Conservation (phyloP, 2,797 vertebrate species). For the Spinus olivaceus region DNA sequence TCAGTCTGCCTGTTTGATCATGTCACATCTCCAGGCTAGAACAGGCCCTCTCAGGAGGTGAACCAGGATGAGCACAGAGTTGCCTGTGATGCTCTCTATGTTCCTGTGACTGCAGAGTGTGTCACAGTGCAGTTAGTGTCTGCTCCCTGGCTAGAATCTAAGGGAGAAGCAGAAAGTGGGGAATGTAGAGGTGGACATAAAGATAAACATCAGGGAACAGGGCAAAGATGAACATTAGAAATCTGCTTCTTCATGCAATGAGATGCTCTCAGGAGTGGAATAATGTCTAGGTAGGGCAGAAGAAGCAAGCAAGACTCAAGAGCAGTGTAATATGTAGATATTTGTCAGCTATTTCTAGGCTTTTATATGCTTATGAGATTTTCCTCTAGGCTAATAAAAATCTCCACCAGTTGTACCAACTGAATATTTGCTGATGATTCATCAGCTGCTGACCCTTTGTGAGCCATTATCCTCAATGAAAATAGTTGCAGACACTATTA, state of each 20-base stretch:
- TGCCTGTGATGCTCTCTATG: background rate
- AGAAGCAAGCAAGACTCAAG: background rate
- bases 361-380: background rate
- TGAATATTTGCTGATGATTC: background rate
- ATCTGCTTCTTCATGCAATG: background rate
- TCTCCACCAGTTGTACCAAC: background rate
- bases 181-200: background rate
- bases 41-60: background rate
- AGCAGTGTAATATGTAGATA: background rate
- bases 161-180: background rate
- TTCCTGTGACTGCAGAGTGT: background rate
- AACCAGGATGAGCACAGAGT: background rate
- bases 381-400: background rate
- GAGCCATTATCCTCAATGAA: background rate
- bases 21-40: background rate
- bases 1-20: background rate
- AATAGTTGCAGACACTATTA: background rate
- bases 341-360: background rate
- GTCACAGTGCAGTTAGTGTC: background rate
- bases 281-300: background rate
- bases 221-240: background rate
- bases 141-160: background rate
- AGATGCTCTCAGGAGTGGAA: background rate
- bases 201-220: background rate
- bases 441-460: background rate